Evolutionary conservation across 2,888 invertebrate genomes (phyloP), one percentile per base, ranked within the genome.

Genomic region (Latheticus oryzae): DNA sequence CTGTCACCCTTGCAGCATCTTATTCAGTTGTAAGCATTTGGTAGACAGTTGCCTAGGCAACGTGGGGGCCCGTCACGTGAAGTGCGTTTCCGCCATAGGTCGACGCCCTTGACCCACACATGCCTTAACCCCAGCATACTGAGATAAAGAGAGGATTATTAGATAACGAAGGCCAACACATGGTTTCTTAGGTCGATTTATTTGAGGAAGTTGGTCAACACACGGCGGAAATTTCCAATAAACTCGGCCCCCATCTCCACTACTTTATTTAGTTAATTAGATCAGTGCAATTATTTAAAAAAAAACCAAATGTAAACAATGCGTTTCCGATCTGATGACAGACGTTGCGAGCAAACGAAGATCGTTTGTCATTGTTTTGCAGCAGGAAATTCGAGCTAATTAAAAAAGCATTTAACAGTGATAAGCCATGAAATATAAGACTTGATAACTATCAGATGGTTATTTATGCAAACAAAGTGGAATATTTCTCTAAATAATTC

Each of bases 31-130:
- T 58, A 48, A 48, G 58, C 58, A 52, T 58, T 58, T 58, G 53
- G 52, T 38, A 55, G 40, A 53, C 48, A 47, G 61, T 61, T 60
- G 59, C 58, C 59, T 23, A 40, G 52, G 63, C 52, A 61, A 61
- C 45, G 50, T 54, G 37, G 56, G 43, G 59, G 56, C 47, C 21
- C 42, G 54, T 52, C 53, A 59, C 53, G 58, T 43, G 60, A 56
- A 40, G 50, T 56, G 47, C 30, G 38, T 38, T 45, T 55, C 55
- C 64, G 40, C 48, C 51, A 47, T 60, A 53, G 61, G 61, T 63
- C 62, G 62, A 65, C 53, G 64, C 62, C 64, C 66, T 66, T 66
- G 66, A 66, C 66, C 66, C 57, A 66, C 54, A 59, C 38, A 56
- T 50, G 37, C 30, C 38, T 37, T 50, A 50, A 50, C 55, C 40